Percentiles rank a stretch among this genome's conserved stretches.
These are phyloP conservation scores for Phyllostomus discolor DNA, from an alignment of 2,113 vertebrate genomes.

Conservation along the genomic window DNA sequence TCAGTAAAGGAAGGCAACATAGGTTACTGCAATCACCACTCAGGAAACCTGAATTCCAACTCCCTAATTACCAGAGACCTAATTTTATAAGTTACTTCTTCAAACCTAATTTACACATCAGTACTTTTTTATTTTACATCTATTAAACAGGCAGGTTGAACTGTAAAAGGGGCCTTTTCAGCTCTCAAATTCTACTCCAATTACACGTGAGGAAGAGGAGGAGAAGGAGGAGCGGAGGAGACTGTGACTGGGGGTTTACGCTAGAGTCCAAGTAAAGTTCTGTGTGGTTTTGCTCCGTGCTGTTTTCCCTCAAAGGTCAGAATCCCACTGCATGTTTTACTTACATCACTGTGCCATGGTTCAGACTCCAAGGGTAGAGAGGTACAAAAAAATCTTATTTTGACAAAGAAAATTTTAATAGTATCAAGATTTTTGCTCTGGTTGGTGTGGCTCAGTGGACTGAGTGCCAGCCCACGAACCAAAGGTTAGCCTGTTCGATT, in stretches of 20 bases:
- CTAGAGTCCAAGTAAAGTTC: background rate
- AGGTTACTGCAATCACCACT: background rate
- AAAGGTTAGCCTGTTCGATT: no score
- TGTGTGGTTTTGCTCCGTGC: background rate
- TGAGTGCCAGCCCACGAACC: no score
- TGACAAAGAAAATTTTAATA: background rate
- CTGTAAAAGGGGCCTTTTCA: background rate
- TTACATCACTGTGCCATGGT: background rate
- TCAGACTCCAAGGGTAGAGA: background rate
- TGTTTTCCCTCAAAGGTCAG: background rate
- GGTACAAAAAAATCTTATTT: background rate
- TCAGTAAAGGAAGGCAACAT: background rate
- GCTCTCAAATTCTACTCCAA: background rate
- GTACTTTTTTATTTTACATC: background rate
- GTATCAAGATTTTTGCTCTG: background rate
- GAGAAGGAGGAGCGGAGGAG: background rate
- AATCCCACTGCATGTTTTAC: background rate
- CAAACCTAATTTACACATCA: background rate
- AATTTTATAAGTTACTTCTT: background rate
- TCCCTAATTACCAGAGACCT: conserved; percentile 4
- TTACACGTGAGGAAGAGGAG: background rate
- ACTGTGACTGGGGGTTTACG: background rate
- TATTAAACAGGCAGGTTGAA: background rate
- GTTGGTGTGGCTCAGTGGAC: no score
- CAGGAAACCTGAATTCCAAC: conserved; percentile 30